phyloP scores from a whole-genome alignment of 2,888 invertebrate species.

The Pseudanteris insignis region DNA sequence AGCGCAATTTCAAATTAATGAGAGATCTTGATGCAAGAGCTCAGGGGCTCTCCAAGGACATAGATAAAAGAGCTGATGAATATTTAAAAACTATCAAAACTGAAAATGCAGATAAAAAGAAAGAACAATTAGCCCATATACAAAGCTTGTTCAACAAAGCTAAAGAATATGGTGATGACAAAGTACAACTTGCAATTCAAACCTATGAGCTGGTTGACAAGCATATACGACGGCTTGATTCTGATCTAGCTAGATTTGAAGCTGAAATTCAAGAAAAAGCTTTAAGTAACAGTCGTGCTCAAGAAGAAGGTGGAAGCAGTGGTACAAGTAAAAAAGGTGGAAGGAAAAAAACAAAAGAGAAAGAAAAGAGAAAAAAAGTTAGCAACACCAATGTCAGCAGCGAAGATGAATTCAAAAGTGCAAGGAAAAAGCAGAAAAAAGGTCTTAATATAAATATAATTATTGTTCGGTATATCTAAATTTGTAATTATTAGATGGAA shows the following conservation, averaged over 20 bases:
- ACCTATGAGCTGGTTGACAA: constrained; percentile 98
- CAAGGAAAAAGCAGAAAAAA: constrained; percentile 72
- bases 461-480: too few relatives aligned
- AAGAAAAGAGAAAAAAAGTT: constrained; percentile 74
- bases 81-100: constrained; percentile 79
- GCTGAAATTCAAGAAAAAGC: constrained; percentile 96
- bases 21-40: constrained; percentile 92
- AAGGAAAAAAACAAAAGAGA: constrained; percentile 76
- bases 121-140: constrained; percentile 84
- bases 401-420: constrained; percentile 63
- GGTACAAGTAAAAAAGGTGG: constrained; percentile 75
- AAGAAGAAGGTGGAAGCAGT: constrained; percentile 71
- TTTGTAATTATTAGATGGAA: too few relatives aligned
- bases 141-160: constrained; percentile 92
- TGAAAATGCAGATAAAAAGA: constrained; percentile 80
- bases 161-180: constrained; percentile 95
- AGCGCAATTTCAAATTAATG: constrained; percentile 96
- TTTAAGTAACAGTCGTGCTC: constrained; percentile 77
- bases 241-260: constrained; percentile 95
- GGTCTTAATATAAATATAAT: constrained; percentile 53
- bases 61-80: constrained; percentile 86
- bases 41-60: constrained; percentile 88
- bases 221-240: constrained; percentile 94
- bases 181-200: constrained; percentile 96
- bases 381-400: constrained; percentile 65